Evolutionary conservation across 2,888 invertebrate species (phyloP), one percentile per base, ranked within the genome.

Genomic region (Sturmia bella): DNA sequence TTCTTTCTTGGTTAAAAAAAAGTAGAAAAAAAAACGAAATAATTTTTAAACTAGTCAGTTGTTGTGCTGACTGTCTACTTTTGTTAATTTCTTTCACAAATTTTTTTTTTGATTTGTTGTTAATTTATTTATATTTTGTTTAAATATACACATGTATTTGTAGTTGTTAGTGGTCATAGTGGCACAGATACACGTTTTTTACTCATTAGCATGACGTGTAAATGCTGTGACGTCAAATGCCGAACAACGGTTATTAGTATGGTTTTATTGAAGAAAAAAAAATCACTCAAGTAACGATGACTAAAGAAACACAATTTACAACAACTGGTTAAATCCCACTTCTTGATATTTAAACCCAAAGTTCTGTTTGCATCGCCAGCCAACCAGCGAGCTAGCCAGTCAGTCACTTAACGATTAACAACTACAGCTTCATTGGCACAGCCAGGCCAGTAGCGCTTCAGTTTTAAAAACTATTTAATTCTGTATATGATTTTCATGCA

Each of bases 161-260:
- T 56, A 32, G 21, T 70, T 61, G 59, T 76, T 63, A 41, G 50
- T 76, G 61, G 64, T 69, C 73, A 63, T 56, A 19, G 13, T 13
- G 11, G 56, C 39, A 19, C 6, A 74, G 57, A 78, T 41, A 78
- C 57, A 39, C 37, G 50, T 64, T 70, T 64, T 70, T 74, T 57
- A 48, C 57, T 69, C 45, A 70, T 82, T 82, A 75, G 78, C 74
- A 75, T 82, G 82, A 82, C 82, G 78, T 79, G 43, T 45, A 61
- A 68, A 64, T 43, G 12, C 11, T 75, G 66, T 78, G 78, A 82
- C 82, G 82, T 78, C 82, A 78, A 82, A 74, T 57, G 69, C 63
- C 57, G 68, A 48, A 39, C 72, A 81, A 68, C 73, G 73, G 73
- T 81, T 73, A 69, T 77, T 81, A 69, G 63, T 81, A 68, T 64